Evolutionary conservation across 2,113 vertebrate species (phyloP).

Genomic region (Telmatochromis brichardi): DNA sequence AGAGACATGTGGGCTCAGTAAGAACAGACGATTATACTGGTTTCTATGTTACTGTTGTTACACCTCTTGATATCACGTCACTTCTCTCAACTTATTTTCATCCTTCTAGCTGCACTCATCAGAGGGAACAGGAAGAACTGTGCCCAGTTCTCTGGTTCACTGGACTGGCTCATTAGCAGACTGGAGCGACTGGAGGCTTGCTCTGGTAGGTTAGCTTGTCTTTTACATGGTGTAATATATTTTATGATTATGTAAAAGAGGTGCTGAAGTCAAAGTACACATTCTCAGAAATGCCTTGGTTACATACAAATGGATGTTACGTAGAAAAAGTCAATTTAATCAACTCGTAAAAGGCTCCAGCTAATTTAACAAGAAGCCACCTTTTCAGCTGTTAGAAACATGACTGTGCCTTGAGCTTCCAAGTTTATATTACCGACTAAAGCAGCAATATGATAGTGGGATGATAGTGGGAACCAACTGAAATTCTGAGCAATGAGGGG

Average conservation of each 20-base stretch:
- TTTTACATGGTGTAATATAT: neutral
- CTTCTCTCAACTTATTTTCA: neutral
- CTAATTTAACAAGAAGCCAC: neutral
- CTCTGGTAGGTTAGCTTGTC: slow-evolving; percentile 76
- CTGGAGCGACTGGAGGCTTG: slow-evolving; percentile 92
- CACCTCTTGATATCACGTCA: neutral
- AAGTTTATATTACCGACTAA: neutral
- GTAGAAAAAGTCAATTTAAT: neutral
- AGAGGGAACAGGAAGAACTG: slow-evolving; percentile 98
- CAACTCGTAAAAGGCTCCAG: neutral
- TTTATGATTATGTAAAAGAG: neutral
- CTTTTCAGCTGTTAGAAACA: neutral
- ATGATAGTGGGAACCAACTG: neutral
- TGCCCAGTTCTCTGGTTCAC: slow-evolving; percentile 92
- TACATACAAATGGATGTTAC: neutral
- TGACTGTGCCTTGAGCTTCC: neutral
- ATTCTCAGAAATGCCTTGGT: neutral
- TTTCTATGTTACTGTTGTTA: neutral
- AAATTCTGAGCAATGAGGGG: neutral
- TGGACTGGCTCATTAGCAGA: slow-evolving; percentile 95
- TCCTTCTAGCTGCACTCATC: slow-evolving; percentile 83
- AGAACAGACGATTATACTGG: neutral
- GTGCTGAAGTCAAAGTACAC: neutral
- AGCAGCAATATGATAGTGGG: neutral
- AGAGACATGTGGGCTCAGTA: neutral